Base-by-base conservation (phyloP, 2,113 vertebrate genomes). In the Callipepla squamata region DNA sequence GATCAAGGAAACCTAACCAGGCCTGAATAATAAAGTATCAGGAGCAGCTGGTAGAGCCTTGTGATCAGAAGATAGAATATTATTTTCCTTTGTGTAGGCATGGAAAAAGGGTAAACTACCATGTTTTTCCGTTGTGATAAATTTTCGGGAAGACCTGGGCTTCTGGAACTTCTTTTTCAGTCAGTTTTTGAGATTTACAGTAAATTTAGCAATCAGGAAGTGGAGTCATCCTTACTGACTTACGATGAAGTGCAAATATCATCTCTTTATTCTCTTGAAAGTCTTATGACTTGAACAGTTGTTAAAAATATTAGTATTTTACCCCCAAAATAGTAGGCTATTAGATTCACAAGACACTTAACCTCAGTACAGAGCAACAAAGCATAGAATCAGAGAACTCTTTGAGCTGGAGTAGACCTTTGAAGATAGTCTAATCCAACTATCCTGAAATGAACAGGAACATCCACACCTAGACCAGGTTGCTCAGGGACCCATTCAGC, bases 191-290 rank as follows among this genome's bases (percentile, higher is more conserved):
- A 65, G 63, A 92, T 92, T 94, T 91, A 87, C 2, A 0, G 80
- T 93, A 95, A 90, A 89, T 84, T 92, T 92, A 91, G 92, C 69
- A 70, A 72, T 81, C 28, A 38, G 89, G 89, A 96, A 95, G 79
- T 68, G 66, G 51, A 93, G 93, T 96, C 93, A 92, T 88, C 94
- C 80, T 94, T 89, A 69, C 93, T 91, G 85, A 91, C 79, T 92
- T 94, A 80, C 44, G 68, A 91, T 91, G 76, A 96, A 95, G 82
- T 87, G 89, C 89, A 94, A 94, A 92, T 96, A 91, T 92, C 91
- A 94, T 68, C 76, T 90, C 76, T 93, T 95, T 87, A 73, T 82
- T 87, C 87, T 85, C 14, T 32, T 69, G 75, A 85, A 91, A 50
- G 65, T 92, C 87, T 2, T 89, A 92, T 67, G 79, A 92, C 79